Evolutionary conservation across 2,888 invertebrate species (phyloP).

Genomic region (Leptothorax acervorum): DNA sequence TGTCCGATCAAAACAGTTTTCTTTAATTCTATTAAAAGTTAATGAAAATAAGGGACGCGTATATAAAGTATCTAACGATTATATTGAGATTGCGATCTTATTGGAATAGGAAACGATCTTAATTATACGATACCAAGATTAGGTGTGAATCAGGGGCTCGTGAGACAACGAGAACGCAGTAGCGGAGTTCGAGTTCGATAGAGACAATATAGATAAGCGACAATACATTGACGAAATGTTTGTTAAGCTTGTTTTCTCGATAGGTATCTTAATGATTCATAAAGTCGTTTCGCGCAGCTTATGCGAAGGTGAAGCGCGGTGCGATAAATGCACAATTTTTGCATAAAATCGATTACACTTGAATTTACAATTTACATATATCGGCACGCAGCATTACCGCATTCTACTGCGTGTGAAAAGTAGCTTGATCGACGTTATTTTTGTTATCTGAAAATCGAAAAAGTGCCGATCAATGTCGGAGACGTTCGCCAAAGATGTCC

Average conservation of each 20-base stretch:
- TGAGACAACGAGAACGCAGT: conserved; percentile 42
- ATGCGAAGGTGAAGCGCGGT: neutral
- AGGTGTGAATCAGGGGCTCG: conserved; percentile 40
- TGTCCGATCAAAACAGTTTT: neutral
- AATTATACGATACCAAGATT: neutral
- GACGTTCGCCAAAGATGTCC: conserved; percentile 2
- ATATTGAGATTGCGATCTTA: conserved; percentile 14
- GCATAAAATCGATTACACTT: neutral
- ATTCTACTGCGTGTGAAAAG: neutral
- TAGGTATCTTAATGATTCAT: conserved; percentile 33
- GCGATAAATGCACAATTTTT: neutral
- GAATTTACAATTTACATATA: neutral
- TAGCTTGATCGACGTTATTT: neutral
- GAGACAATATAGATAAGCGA: conserved; percentile 61
- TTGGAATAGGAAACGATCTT: neutral
- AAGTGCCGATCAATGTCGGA: conserved; percentile 20
- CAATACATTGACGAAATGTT: conserved; percentile 26
- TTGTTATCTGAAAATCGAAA: neutral
- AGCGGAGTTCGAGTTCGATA: conserved; percentile 1
- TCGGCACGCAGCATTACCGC: neutral
- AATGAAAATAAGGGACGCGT: neutral
- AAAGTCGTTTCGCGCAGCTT: neutral
- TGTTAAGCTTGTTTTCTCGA: conserved; percentile 26
- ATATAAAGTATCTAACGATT: neutral
- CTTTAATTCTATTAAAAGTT: neutral